phyloP scores from a whole-genome alignment of 2,888 invertebrate genomes.

The Sepiola atlantica region DNA sequence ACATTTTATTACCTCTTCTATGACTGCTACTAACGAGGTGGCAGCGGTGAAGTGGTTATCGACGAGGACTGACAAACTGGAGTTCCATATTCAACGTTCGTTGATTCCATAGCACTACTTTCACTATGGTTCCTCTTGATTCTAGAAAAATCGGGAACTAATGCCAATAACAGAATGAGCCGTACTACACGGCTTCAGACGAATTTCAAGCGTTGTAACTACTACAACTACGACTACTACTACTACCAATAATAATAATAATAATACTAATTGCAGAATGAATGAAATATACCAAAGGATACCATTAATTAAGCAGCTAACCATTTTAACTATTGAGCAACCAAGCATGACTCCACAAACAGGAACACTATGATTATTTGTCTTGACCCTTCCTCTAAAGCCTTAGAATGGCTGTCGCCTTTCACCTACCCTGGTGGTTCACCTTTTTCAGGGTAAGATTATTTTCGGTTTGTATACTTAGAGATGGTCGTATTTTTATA shows the following conservation, averaged over 20 bases:
- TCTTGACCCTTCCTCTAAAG: not conserved
- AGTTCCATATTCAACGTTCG: no score
- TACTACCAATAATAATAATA: not conserved
- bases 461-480: slow-evolving; percentile 19
- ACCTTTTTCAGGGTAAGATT: not conserved
- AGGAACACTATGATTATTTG: not conserved
- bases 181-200: no score
- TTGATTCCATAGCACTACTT: no score
- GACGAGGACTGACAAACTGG: no score
- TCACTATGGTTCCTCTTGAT: no score
- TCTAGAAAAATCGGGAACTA: no score
- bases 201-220: no score
- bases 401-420: not conserved
- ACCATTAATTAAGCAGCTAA: not conserved
- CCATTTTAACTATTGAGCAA: not conserved
- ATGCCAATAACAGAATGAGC: no score
- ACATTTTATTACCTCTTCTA: no score
- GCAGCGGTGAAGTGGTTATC: no score
- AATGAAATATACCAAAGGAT: not conserved
- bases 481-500: not conserved
- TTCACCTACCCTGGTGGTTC: not conserved
- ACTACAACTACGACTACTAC: not conserved
- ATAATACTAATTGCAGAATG: not conserved
- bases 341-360: not conserved
- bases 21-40: no score